These are phyloP conservation scores for Aulostomus chinensis DNA, from an alignment of 2,797 vertebrate genomes.

Conservation along the genomic window DNA sequence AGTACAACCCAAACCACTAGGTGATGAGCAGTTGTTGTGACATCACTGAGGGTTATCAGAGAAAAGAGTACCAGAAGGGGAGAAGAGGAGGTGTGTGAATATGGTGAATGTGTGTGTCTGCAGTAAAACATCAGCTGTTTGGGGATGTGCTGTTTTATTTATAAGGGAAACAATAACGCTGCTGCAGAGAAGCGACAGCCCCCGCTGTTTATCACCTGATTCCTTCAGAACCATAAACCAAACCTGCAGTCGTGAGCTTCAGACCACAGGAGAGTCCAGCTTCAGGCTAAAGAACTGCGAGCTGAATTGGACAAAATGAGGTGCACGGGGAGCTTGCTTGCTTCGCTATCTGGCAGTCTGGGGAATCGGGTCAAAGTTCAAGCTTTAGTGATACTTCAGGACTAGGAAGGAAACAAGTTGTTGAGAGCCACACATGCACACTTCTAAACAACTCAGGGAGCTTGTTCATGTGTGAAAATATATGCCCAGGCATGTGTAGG, in stretches of 20 bases:
- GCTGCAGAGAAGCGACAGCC: conserved; percentile 21
- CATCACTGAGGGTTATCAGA: conserved; percentile 24
- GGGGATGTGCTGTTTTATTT: conserved; percentile 44
- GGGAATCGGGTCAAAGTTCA: conserved; percentile 60
- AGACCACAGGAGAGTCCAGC: conserved; percentile 21
- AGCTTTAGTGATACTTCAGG: conserved; percentile 18
- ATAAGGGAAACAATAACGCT: conserved; percentile 27
- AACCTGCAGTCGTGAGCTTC: conserved; percentile 12
- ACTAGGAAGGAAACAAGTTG: conserved; percentile 24
- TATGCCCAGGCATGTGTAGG: neutral
- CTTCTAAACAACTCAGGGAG: conserved; percentile 7
- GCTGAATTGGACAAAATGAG: conserved; percentile 60
- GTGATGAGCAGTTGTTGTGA: conserved; percentile 44
- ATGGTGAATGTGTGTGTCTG: conserved; percentile 24
- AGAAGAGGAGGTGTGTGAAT: neutral
- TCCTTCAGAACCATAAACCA: conserved; percentile 11
- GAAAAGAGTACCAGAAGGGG: conserved; percentile 30
- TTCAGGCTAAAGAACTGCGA: conserved; percentile 51
- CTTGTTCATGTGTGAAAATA: neutral
- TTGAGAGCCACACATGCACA: conserved; percentile 1
- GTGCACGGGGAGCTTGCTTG: conserved; percentile 26
- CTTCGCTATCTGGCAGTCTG: conserved; percentile 33
- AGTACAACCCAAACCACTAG: conserved; percentile 19
- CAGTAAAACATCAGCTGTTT: conserved; percentile 27
- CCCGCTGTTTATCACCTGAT: conserved; percentile 25